Evolutionary conservation across 2,888 invertebrate genomes (phyloP).

Genomic region (Linhomoeus sp.): DNA sequence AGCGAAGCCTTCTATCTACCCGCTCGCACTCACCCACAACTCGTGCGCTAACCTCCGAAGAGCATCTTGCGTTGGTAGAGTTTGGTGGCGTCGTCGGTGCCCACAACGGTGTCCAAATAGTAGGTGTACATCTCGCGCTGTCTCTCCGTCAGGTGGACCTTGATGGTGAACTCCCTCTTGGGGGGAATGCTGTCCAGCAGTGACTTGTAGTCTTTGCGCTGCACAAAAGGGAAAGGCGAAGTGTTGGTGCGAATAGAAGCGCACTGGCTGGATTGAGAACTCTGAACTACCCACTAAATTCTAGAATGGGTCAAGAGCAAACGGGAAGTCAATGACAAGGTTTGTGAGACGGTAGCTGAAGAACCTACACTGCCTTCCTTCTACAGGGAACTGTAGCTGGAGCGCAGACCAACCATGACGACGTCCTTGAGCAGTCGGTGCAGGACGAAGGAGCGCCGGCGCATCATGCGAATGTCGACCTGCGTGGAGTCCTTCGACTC

Average conservation of each 20-base stretch:
- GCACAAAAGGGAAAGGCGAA: neutral
- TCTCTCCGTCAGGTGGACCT: conserved; percentile 54
- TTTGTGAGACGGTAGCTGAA: too few relatives aligned
- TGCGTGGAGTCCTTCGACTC: conserved; percentile 82
- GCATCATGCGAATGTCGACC: conserved; percentile 75
- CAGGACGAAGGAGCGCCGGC: conserved; percentile 74
- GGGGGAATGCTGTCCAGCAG: conserved; percentile 81
- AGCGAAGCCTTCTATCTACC: too few relatives aligned
- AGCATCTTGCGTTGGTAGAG: conserved; percentile 5
- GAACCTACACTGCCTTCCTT: too few relatives aligned
- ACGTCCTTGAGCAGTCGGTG: conserved; percentile 81
- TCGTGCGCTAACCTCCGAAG: neutral
- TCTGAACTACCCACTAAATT: too few relatives aligned
- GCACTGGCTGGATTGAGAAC: too few relatives aligned
- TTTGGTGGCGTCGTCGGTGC: conserved; percentile 13
- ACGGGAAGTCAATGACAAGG: too few relatives aligned
- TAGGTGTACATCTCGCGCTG: conserved; percentile 61
- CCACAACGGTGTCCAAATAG: conserved; percentile 50
- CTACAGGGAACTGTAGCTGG: too few relatives aligned
- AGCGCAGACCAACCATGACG: conserved; percentile 43
- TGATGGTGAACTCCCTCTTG: conserved; percentile 85
- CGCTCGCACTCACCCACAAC: too few relatives aligned
- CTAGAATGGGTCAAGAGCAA: neutral
- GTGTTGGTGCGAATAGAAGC: too few relatives aligned
- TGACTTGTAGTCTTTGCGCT: conserved; percentile 23